phyloP scores from a whole-genome alignment of 2,888 invertebrate species.

The Caradrina kadenii region DNA sequence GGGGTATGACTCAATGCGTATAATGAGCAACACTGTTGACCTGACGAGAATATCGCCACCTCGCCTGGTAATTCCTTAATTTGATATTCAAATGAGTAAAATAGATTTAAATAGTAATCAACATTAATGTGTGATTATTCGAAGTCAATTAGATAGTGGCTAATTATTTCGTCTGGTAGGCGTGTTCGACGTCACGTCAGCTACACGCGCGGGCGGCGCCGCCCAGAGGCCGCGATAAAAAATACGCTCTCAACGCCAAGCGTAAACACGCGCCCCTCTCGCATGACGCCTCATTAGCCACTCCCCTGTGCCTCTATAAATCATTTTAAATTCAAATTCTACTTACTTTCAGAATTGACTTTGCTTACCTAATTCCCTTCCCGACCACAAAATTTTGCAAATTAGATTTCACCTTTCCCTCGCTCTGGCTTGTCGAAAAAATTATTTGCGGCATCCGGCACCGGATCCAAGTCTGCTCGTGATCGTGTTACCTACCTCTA shows the following conservation, averaged over 20 bases:
- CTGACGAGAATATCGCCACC: conserved; percentile 13
- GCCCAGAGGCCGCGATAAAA: conserved; percentile 82
- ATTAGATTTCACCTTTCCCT: conserved; percentile 86
- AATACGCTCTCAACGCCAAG: conserved; percentile 77
- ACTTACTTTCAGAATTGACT: conserved; percentile 89
- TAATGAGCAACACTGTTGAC: not conserved
- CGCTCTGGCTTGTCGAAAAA: conserved; percentile 78
- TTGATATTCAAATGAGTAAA: conserved; percentile 23
- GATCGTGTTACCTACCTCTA: conserved; percentile 74
- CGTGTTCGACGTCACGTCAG: conserved; percentile 77
- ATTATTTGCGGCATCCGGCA: conserved; percentile 80
- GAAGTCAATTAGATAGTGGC: conserved; percentile 64
- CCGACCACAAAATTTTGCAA: conserved; percentile 86
- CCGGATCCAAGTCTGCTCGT: conserved; percentile 73
- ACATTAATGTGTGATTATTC: conserved; percentile 40
- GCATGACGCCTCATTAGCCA: conserved; percentile 90
- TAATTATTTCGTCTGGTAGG: conserved; percentile 74
- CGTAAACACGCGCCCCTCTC: conserved; percentile 88
- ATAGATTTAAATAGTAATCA: conserved; percentile 39
- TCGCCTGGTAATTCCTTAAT: conserved; percentile 19
- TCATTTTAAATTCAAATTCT: conserved; percentile 90
- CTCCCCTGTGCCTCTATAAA: conserved; percentile 89
- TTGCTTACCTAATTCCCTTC: conserved; percentile 88
- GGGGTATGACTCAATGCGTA: not conserved
- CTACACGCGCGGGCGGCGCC: conserved; percentile 68